Evolutionary conservation across 2,888 invertebrate species (phyloP), one percentile per base, ranked within the genome.

Genomic region (Andrena flavipes): DNA sequence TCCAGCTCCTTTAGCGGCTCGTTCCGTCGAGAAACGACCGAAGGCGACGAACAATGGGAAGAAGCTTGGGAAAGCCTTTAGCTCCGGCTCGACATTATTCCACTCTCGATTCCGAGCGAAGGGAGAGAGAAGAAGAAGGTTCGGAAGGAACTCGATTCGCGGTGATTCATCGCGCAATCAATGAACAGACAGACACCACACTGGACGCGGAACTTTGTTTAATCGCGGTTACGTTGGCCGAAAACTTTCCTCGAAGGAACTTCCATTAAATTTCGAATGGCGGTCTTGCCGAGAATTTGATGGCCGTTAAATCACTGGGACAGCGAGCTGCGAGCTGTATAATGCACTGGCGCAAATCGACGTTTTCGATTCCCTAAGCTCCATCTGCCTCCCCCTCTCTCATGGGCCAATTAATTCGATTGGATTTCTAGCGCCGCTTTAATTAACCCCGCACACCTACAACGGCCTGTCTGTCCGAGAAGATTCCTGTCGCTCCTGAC

Each of bases 371-470:
- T 64, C 76, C 56, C 73, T 49, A 35, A 65, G 73, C 64, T 33
- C 64, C 29, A 4, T 56, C 56, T 56, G 26, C 23, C 56, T 56
- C 23, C 23, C 1, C 16, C 48, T 48, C 64, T 23, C 26, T 8
- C 42, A 16, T 33, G 13, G 35, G 69, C 64, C 70, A 80, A 80
- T 80, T 76, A 70, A 65, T 70, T 70, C 79, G 70, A 80, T 80
- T 80, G 77, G 70, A 65, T 80, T 76, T 51, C 70, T 20, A 70
- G n/a, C 60, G 42, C 13, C 64, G 64, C 65, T 65, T 65, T 71
- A 76, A 80, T 80, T 71, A 76, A 78, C 63, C 67, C 68, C 23
- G 16, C 2, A 1, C 13, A 10, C 48, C 30, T 23, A 13, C 33
- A 10, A 10, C 1, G 10, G 7, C 20, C 23, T 54, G 6, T 3